Evolutionary conservation across 1,140 invertebrate species (phyloP).

Genomic region (Drosophila baimaii): DNA sequence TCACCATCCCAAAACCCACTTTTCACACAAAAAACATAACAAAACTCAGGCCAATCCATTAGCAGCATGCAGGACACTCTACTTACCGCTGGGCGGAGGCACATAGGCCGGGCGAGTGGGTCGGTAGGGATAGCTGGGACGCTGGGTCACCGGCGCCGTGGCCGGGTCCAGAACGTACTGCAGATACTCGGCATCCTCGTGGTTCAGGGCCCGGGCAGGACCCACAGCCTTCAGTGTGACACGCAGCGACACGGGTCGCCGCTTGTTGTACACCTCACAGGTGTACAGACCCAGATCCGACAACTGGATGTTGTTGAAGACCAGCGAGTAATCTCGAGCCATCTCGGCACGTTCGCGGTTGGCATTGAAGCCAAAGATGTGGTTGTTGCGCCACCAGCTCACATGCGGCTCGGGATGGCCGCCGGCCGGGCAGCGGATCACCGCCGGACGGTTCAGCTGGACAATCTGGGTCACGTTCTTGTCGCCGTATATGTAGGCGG

Average conservation of each 20-base stretch:
- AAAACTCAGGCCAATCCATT: constrained; percentile 36
- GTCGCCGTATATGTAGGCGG: constrained; percentile 86
- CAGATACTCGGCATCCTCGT: constrained; percentile 85
- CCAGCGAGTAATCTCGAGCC: constrained; percentile 89
- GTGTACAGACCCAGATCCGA: constrained; percentile 92
- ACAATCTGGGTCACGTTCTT: constrained; percentile 87
- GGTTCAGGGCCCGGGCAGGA: constrained; percentile 85
- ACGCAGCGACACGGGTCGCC: constrained; percentile 90
- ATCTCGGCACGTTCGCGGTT: constrained; percentile 90
- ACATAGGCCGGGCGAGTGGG: constrained; percentile 72
- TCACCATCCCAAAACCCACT: neutral
- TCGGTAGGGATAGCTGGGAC: constrained; percentile 84
- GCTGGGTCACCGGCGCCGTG: constrained; percentile 68
- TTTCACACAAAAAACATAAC: neutral
- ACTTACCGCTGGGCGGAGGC: constrained; percentile 67
- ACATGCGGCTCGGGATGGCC: constrained; percentile 92
- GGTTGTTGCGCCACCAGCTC: constrained; percentile 93
- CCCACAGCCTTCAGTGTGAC: constrained; percentile 89
- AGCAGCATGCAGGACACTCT: constrained; percentile 48
- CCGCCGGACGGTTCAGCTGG: constrained; percentile 88
- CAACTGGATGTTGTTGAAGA: constrained; percentile 89
- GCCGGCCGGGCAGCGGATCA: constrained; percentile 92
- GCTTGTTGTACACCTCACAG: constrained; percentile 94
- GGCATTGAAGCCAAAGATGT: constrained; percentile 89
- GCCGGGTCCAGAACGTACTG: constrained; percentile 86